Percentiles rank a stretch among this genome's conserved stretches.
Conservation (phyloP, 2,113 vertebrate genomes). For the Atrichornis clamosus region DNA sequence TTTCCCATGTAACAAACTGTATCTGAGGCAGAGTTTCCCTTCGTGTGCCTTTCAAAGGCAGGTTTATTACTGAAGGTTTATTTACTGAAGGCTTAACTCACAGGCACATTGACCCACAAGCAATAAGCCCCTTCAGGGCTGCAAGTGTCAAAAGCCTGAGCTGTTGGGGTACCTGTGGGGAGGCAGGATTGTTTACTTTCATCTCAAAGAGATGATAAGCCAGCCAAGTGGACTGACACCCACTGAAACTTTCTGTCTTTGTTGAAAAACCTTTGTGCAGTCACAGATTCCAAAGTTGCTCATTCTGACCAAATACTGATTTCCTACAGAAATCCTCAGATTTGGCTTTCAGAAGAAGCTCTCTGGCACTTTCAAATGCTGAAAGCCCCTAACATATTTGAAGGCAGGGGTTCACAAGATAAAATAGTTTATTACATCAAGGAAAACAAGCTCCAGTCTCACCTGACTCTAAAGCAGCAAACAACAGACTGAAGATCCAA, state of each 20-base stretch:
- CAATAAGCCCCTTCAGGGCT: not conserved
- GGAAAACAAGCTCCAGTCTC: not conserved
- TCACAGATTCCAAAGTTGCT: not conserved
- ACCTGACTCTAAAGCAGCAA: not conserved
- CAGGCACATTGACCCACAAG: not conserved
- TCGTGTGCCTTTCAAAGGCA: not conserved
- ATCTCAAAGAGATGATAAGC: not conserved
- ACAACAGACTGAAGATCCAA: not conserved
- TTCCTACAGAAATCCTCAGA: not conserved
- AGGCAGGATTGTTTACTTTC: not conserved
- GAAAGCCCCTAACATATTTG: not conserved
- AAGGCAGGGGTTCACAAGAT: not conserved
- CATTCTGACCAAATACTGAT: rapidly evolving
- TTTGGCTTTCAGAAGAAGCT: not conserved
- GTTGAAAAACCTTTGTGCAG: not conserved
- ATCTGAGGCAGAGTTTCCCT: not conserved
- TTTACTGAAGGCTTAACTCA: not conserved
- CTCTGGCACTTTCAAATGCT: not conserved
- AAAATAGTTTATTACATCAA: not conserved
- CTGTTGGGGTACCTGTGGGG: not conserved
- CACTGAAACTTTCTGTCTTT: not conserved
- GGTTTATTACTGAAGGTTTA: not conserved
- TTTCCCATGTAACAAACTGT: not conserved
- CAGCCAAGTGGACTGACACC: not conserved
- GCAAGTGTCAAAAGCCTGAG: not conserved